phyloP scores from a whole-genome alignment of 2,888 invertebrate species.

The Drosophila kambysellisi region DNA sequence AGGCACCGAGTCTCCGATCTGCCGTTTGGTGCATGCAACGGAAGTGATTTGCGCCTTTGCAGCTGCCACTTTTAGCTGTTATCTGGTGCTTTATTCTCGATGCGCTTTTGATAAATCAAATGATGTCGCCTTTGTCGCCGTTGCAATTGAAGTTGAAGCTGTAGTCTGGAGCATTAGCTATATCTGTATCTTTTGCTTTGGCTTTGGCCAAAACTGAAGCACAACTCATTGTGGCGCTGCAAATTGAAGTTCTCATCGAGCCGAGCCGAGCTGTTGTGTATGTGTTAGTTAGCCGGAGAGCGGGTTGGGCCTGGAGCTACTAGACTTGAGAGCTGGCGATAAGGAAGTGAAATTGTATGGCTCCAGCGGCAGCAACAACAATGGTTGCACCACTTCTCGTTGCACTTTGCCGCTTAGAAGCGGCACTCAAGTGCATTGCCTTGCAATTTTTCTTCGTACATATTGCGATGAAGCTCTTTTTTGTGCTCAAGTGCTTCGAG shows the following conservation, averaged over 20 bases:
- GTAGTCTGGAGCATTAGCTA: conserved; percentile 24
- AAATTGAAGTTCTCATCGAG: conserved; percentile 72
- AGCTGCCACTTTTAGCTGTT: conserved; percentile 53
- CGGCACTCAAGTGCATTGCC: conserved; percentile 67
- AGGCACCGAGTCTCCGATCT: conserved; percentile 22
- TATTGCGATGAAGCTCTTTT: conserved; percentile 38
- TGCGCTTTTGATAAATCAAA: conserved; percentile 68
- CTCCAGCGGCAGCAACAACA: conserved; percentile 65
- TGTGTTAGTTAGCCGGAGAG: not conserved
- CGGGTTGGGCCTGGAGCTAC: not conserved
- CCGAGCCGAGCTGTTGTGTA: conserved; percentile 33
- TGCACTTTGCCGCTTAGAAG: conserved; percentile 66
- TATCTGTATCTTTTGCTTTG: not conserved
- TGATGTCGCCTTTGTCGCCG: conserved; percentile 59
- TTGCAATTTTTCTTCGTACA: conserved; percentile 43
- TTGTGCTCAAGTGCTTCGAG: conserved; percentile 46
- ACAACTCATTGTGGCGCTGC: conserved; percentile 66
- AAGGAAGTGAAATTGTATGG: conserved; percentile 74
- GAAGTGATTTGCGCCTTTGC: conserved; percentile 69
- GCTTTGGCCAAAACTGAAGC: conserved; percentile 56
- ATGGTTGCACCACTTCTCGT: conserved; percentile 38
- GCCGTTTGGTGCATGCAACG: conserved; percentile 33
- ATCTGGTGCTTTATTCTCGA: conserved; percentile 48
- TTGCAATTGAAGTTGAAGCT: conserved; percentile 33
- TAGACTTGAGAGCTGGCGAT: conserved; percentile 60